Evolutionary conservation across 2,888 invertebrate genomes (phyloP).

Genomic region (Philhelius pedissequus): DNA sequence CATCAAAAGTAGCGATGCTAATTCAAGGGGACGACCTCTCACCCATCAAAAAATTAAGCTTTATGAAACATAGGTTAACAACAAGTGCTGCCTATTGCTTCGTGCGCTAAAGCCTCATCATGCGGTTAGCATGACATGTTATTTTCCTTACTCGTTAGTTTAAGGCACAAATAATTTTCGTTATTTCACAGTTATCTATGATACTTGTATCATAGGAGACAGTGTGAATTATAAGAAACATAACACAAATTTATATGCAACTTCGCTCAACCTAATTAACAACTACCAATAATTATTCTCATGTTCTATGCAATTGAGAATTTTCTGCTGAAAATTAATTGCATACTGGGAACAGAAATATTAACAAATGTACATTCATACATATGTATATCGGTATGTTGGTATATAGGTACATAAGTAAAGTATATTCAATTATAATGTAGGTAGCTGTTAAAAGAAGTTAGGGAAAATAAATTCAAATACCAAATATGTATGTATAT

Average conservation of each 20-base stretch:
- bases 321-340: no score
- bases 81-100: constrained; percentile 10
- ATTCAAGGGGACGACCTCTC: constrained; percentile 61
- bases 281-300: not conserved
- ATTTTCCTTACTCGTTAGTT: constrained; percentile 68
- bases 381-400: no score
- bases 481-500: no score
- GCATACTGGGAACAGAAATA: no score
- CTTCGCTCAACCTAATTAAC: not conserved
- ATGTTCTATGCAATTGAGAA: no score
- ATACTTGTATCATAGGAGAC: not conserved
- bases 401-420: no score
- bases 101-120: constrained; percentile 56
- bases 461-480: no score
- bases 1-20: constrained; percentile 56
- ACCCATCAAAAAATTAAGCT: constrained; percentile 60
- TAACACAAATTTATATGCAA: not conserved
- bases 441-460: no score
- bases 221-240: constrained; percentile 6
- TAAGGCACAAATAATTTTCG: constrained; percentile 31
- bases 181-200: not conserved
- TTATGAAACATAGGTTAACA: constrained; percentile 38
- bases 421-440: no score
- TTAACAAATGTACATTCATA: no score
- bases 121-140: constrained; percentile 58